Percentiles rank a stretch among this genome's conserved stretches.
Conservation (phyloP, 2,888 invertebrate genomes). For the Leptopterna dolabrata region DNA sequence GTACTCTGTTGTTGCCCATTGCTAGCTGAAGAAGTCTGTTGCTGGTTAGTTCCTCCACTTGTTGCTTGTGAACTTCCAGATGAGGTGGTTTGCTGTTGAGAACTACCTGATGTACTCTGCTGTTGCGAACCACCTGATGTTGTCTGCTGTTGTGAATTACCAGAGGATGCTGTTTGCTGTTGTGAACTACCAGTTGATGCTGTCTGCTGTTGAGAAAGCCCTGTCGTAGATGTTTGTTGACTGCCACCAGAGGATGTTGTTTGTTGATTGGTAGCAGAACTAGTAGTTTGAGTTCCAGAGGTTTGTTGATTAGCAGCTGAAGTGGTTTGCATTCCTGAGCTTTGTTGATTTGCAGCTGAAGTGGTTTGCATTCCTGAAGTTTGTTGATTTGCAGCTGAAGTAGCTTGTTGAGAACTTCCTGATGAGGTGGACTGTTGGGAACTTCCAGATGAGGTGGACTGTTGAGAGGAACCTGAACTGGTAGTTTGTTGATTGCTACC, state of each 20-base stretch:
- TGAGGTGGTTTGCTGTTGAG: constrained; percentile 27
- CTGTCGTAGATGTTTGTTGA: constrained; percentile 28
- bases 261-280: constrained; percentile 6
- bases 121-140: no score
- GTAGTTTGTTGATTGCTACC: constrained; percentile 47
- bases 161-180: constrained; percentile 14
- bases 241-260: background rate
- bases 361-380: constrained; percentile 11
- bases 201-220: constrained; percentile 39
- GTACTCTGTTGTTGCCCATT: constrained; percentile 16
- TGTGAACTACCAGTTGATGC: constrained; percentile 28
- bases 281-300: constrained; percentile 13
- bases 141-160: background rate
- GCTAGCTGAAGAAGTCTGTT: constrained; percentile 1
- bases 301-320: constrained; percentile 6
- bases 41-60: background rate
- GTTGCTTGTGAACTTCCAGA: background rate
- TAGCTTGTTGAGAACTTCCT: constrained; percentile 52
- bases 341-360: constrained; percentile 3
- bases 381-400: constrained; percentile 9
- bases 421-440: constrained; percentile 54
- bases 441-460: constrained; percentile 56
- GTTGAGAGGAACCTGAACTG: constrained; percentile 30
- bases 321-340: background rate
- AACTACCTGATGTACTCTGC: background rate